Conservation (phyloP, 2,113 vertebrate genomes). For the Gadus macrocephalus region DNA sequence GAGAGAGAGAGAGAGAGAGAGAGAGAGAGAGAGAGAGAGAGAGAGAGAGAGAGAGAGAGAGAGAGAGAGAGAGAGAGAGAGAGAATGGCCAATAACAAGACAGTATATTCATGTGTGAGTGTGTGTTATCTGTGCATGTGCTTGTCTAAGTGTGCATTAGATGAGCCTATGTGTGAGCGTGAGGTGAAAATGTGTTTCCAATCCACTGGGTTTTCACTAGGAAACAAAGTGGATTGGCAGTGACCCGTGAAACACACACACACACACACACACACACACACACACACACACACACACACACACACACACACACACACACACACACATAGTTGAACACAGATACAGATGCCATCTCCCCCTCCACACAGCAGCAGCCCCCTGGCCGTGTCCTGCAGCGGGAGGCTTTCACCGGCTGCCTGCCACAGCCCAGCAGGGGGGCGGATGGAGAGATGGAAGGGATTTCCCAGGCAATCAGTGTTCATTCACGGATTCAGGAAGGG, state of each 20-base stretch:
- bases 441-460: no score
- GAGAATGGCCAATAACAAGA: neutral
- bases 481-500: no score
- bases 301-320: no score
- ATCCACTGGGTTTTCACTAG: constrained; percentile 38
- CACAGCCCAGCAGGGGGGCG: no score
- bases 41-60: neutral
- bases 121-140: neutral
- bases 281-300: constrained; percentile 23
- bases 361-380: neutral
- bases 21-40: neutral
- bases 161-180: neutral
- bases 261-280: constrained; percentile 20
- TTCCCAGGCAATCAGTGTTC: no score
- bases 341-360: neutral
- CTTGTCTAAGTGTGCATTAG: no score
- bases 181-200: constrained; percentile 56
- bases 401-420: neutral
- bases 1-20: constrained; percentile 5
- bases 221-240: constrained; percentile 48
- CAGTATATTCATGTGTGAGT: neutral
- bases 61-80: neutral
- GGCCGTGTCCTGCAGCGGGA: neutral
- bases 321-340: neutral
- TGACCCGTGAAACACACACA: constrained; percentile 43